phyloP scores from a whole-genome alignment of 2,797 vertebrate species.

The Phyllotis vaccarum region DNA sequence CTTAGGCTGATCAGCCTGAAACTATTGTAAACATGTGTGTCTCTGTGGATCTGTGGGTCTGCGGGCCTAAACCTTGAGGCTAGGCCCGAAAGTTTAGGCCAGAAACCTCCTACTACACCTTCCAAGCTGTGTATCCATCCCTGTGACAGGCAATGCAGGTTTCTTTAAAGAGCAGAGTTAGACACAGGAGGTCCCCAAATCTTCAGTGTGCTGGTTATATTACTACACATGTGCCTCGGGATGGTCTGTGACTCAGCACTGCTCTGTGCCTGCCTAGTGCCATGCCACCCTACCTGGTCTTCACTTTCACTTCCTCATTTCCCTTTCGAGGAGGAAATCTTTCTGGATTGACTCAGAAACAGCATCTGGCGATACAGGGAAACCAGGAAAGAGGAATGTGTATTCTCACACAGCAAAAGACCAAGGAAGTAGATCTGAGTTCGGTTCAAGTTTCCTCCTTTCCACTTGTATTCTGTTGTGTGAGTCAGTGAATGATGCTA shows the following conservation, averaged over 20 bases:
- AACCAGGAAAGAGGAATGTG: background rate
- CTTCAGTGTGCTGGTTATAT: background rate
- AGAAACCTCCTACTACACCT: too few species aligned
- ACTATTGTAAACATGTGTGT: too few species aligned
- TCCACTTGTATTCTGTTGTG: background rate
- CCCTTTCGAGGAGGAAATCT: background rate
- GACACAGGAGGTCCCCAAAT: too few species aligned
- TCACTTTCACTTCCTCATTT: too few species aligned
- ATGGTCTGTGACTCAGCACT: too few species aligned
- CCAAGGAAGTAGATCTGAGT: too few species aligned
- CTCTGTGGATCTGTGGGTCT: too few species aligned
- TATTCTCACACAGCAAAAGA: background rate
- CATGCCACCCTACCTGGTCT: rapidly evolving
- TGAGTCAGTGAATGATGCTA: background rate
- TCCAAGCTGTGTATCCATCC: background rate
- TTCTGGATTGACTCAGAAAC: background rate
- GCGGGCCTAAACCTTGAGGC: too few species aligned
- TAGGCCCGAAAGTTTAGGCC: too few species aligned
- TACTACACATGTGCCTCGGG: background rate
- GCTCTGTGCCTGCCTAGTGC: background rate
- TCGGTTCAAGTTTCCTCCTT: background rate
- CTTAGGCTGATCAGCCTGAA: too few species aligned
- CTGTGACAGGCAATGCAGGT: background rate
- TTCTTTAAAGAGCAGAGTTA: background rate
- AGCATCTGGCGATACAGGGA: background rate